Conservation (phyloP, 2,797 vertebrate species). For the Florisuga fusca region DNA sequence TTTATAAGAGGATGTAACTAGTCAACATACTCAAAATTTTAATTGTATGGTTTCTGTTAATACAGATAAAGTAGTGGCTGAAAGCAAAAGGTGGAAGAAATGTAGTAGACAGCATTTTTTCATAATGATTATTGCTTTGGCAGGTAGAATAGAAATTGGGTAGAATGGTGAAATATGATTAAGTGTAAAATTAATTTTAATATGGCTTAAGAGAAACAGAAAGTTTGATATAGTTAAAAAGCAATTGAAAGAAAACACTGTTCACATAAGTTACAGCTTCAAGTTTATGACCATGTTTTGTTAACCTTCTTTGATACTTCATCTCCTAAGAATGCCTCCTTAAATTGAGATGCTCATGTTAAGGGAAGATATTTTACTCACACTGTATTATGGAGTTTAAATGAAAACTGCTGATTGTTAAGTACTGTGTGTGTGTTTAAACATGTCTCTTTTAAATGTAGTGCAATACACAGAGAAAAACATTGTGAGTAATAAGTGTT, state of each 20-base stretch:
- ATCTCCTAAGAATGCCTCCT: not conserved
- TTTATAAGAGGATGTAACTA: not conserved
- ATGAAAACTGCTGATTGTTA: constrained; percentile 1
- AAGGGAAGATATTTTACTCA: not conserved
- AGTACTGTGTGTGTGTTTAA: not conserved
- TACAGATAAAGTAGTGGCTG: not conserved
- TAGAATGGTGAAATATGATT: not conserved
- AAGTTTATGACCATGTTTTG: not conserved
- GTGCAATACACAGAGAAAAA: not conserved
- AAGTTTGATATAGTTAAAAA: not conserved
- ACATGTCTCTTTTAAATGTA: constrained; percentile 46
- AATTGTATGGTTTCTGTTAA: not conserved
- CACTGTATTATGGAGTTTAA: constrained; percentile 1
- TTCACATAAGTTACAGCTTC: not conserved
- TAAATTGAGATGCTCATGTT: constrained; percentile 2
- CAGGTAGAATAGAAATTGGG: not conserved
- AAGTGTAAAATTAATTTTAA: constrained; percentile 24
- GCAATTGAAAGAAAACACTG: not conserved
- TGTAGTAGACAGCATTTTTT: not conserved
- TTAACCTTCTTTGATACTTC: not conserved
- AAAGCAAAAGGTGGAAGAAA: not conserved
- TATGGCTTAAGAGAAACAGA: not conserved
- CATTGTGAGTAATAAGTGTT: constrained; percentile 68
- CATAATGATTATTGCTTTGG: not conserved
- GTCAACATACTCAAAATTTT: not conserved